A percentile compares a stretch with the other conserved stretches of the same genome.
Conservation (phyloP, 2,797 vertebrate species). For the Melanotaenia maccullochi region DNA sequence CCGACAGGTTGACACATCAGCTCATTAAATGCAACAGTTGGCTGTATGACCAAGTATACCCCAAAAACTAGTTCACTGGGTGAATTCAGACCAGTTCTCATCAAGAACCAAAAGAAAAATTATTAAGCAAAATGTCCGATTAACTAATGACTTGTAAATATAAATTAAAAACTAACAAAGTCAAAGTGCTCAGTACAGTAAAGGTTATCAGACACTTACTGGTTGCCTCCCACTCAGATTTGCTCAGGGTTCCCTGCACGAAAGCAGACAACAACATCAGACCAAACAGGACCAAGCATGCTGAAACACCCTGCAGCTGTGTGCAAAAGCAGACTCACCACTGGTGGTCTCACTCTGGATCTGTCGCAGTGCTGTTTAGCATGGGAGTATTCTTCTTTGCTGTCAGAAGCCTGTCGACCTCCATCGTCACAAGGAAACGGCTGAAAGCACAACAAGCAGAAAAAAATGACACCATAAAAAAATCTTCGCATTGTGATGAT, state of each 20-base stretch:
- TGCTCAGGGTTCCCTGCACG: slow-evolving; percentile 92
- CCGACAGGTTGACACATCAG: no score
- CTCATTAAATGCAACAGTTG: no score
- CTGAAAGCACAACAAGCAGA: slow-evolving; percentile 35
- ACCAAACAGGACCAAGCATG: neutral
- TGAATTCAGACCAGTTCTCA: neutral
- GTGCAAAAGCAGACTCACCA: slow-evolving; percentile 52
- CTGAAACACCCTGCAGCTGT: no score
- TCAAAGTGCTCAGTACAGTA: neutral
- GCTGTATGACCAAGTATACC: neutral
- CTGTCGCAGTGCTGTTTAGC: slow-evolving; percentile 54
- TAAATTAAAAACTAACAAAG: no score
- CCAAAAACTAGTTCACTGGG: neutral
- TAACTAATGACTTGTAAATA: no score
- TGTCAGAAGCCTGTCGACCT: slow-evolving; percentile 32
- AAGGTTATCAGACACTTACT: slow-evolving; percentile 83
- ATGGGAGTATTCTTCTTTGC: slow-evolving; percentile 58
- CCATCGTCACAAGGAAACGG: slow-evolving; percentile 52
- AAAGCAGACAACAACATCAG: slow-evolving; percentile 18
- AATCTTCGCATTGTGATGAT: neutral
- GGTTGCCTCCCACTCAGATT: slow-evolving; percentile 96
- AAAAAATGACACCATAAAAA: neutral
- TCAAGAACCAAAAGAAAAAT: neutral
- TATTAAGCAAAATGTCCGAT: neutral
- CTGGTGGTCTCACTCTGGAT: slow-evolving; percentile 10